Evolutionary conservation across 2,797 vertebrate genomes (phyloP).

Genomic region (Diplodus sargus): DNA sequence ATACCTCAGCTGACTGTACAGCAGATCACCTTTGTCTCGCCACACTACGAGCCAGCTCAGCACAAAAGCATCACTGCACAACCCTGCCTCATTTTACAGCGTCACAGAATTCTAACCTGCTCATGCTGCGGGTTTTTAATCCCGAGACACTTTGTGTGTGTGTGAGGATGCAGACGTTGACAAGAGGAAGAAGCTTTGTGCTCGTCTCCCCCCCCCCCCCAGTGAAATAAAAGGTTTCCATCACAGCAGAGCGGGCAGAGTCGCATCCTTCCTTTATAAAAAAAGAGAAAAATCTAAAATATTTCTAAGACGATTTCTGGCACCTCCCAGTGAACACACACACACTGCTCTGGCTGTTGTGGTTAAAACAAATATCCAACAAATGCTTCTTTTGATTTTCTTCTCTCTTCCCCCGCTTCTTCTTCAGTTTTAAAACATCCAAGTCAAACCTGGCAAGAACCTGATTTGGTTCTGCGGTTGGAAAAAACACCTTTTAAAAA

Average conservation of each 20-base stretch:
- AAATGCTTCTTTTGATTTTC: slow-evolving; percentile 38
- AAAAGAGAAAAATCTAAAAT: slow-evolving; percentile 33
- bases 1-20: slow-evolving; percentile 34
- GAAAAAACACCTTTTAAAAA: slow-evolving; percentile 10
- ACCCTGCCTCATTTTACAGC: slow-evolving; percentile 28
- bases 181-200: slow-evolving; percentile 17
- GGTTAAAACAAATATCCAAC: slow-evolving; percentile 58
- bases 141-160: not conserved
- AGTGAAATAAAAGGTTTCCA: slow-evolving; percentile 25
- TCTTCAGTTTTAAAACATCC: slow-evolving; percentile 38
- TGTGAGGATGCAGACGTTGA: slow-evolving; percentile 22
- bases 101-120: slow-evolving; percentile 18
- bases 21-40: slow-evolving; percentile 45
- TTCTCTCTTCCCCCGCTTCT: not conserved
- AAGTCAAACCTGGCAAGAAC: slow-evolving; percentile 35
- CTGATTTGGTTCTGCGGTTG: not conserved
- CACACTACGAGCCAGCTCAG: slow-evolving; percentile 22
- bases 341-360: slow-evolving; percentile 26
- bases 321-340: slow-evolving; percentile 21
- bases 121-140: slow-evolving; percentile 44
- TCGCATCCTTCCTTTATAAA: slow-evolving; percentile 50
- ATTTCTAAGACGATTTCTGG: slow-evolving; percentile 45
- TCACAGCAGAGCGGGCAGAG: slow-evolving; percentile 42
- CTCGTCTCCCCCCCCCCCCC: not conserved
- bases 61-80: slow-evolving; percentile 25